Base-by-base conservation (phyloP, 2,888 invertebrate genomes). In the Heliconius erato region DNA sequence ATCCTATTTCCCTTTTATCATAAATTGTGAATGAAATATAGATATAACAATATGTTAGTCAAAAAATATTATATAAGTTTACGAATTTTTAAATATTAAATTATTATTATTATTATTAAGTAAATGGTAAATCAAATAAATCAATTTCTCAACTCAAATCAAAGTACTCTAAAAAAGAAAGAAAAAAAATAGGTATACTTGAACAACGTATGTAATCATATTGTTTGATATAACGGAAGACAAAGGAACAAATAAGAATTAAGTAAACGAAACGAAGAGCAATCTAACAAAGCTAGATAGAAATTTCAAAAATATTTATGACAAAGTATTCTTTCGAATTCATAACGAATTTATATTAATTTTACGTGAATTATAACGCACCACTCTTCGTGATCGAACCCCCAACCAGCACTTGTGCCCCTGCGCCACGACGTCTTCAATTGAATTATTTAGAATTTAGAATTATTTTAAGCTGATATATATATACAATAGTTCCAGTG, bases 1-100 rank as follows among this genome's bases (percentile, higher is more conserved):
- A 78, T 78, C 78, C 78, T 78, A 67, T 78, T 78, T 67, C 78
- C 44, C 78, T 78, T 76, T 78, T 49, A 78, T 49, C 65, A 32
- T 67, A 28, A 78, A 78, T 67, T 44, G 67, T 78, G 44, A 78
- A 76, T 76, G 16, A 63, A 63, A 26, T 59, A 76, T 76, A n/a
- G 40, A 63, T 76, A 63, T 35, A 76, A 63, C 35, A 63, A 72
- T 16, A 49, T 49, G 26, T 72, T 72, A 49, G 26, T 72, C 26
- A 72, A 26, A 16, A 44, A n/a, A 44, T 71, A 26, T 44, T 71
- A 44, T 14, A 26, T 4, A n/a, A 40, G 9, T 28, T 26, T 26
- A 26, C 3, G 6, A 72, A 19, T 49, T 72, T 72, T 49, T n/a
- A 26, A 44, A 49, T n/a, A n/a, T n/a, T n/a, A n/a, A n/a, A n/a